Conservation (phyloP, 2,797 vertebrate species). For the Chlorospingus semifuscus region DNA sequence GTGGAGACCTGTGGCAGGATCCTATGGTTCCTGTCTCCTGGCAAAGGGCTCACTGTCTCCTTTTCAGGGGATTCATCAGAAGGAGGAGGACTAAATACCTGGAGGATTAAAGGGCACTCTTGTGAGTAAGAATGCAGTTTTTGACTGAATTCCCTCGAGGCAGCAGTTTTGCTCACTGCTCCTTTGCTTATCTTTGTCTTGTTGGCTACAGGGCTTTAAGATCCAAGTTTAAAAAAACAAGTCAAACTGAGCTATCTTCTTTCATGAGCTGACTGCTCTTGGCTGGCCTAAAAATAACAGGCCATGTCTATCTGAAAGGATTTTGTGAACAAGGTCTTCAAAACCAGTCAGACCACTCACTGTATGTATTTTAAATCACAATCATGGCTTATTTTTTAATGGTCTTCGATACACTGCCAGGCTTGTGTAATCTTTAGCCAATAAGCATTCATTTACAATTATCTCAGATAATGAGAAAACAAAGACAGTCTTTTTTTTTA, state of each 20-base stretch:
- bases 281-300: conserved; percentile 52
- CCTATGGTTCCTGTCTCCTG: neutral
- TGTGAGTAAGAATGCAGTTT: neutral
- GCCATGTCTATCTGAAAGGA: neutral
- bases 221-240: conserved; percentile 10
- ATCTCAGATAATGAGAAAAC: conserved; percentile 28
- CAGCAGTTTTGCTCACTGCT: neutral
- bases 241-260: conserved; percentile 1
- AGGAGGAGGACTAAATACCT: neutral
- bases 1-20: neutral
- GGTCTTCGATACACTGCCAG: neutral
- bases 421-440: neutral
- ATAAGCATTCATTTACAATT: conserved; percentile 25
- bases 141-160: neutral
- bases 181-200: conserved; percentile 30
- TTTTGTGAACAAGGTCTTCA: conserved; percentile 7
- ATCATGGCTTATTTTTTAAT: neutral
- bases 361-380: neutral
- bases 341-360: neutral
- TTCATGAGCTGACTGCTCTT: neutral
- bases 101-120: neutral
- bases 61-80: neutral
- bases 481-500: neutral
- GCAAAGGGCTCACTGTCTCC: neutral
- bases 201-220: conserved; percentile 6